Percentiles rank a stretch among this genome's conserved stretches.
phyloP scores from a whole-genome alignment of 1,140 invertebrate species.

The Bombus difficillimus region DNA sequence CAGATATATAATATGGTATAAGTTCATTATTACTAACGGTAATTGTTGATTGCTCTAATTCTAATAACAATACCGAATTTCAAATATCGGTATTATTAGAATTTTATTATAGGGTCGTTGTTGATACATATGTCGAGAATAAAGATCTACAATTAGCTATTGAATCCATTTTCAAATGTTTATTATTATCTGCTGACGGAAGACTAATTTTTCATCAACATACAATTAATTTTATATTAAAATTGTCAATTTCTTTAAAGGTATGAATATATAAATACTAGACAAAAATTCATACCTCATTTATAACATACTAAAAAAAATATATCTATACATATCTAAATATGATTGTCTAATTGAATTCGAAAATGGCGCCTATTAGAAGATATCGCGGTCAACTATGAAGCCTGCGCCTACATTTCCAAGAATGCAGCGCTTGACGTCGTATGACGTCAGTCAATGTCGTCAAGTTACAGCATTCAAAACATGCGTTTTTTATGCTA shows the following conservation, averaged over 20 bases:
- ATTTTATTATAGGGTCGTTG: conserved; percentile 61
- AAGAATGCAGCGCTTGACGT: conserved; percentile 65
- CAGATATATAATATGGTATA: background rate
- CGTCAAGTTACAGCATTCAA: conserved; percentile 9
- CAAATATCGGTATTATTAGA: conserved; percentile 63
- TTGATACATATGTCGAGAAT: conserved; percentile 67
- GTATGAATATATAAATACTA: background rate
- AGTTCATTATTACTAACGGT: background rate
- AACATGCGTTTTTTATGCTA: background rate
- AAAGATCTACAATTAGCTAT: conserved; percentile 48
- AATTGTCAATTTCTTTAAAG: background rate
- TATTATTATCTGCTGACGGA: background rate
- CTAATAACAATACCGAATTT: conserved; percentile 38
- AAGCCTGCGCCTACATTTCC: conserved; percentile 58
- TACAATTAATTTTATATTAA: background rate
- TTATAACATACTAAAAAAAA: background rate
- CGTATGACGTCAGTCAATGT: conserved; percentile 63
- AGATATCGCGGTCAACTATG: conserved; percentile 17
- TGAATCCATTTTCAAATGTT: background rate
- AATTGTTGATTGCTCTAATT: conserved; percentile 20
- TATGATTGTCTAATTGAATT: conserved; percentile 3
- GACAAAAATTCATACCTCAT: too few species aligned
- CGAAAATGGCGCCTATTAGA: conserved; percentile 33
- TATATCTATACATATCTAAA: background rate
- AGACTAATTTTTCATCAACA: background rate